Evolutionary conservation across 1,140 invertebrate species (phyloP), one percentile per base, ranked within the genome.

Genomic region (Zaprionus tsacasi): DNA sequence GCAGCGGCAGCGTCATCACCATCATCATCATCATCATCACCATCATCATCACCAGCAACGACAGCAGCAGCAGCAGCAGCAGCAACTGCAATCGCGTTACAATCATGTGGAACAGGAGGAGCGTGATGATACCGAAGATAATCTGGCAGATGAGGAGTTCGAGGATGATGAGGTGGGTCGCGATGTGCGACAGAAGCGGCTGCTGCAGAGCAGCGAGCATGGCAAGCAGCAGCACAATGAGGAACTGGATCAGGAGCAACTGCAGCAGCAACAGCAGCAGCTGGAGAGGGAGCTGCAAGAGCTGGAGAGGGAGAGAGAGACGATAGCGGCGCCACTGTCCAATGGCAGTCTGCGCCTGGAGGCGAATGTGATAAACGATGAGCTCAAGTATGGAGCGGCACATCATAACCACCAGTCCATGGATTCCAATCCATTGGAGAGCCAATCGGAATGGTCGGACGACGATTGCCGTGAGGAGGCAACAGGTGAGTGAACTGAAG

Each of bases 361-460:
- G 70, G 66, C 78, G 78, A 92, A 92, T 92, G 90, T 92, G 88
- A 92, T 92, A 92, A 92, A 92, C 63, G 92, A 93, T 79, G 91
- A 92, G 72, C 79, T 93, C 10, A 93, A 93, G 68, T 92, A 91
- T 74, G 91, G 91, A 59, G 92, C 92, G 60, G 79, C 87, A 6
- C 92, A 92, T 81, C 88, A 88, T 59, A 92, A 91, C 63, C 91
- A 92, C 71, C 91, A 92, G 68, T 92, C 91, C 68, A 79, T 92
- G 79, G 92, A 93, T 77, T 92, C 92, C 50, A 93, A 93, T 91
- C 92, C 86, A 6, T 61, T 93, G 54, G 94, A 95, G 81, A 96
- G 95, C 92, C 95, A 96, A 79, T 97, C 96, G 30, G 96, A 96
- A 90, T 97, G 96, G 96, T 96, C 95, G 72, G 95, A 96, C 74